phyloP scores from a whole-genome alignment of 2,888 invertebrate species.

The Drosophila recens region DNA sequence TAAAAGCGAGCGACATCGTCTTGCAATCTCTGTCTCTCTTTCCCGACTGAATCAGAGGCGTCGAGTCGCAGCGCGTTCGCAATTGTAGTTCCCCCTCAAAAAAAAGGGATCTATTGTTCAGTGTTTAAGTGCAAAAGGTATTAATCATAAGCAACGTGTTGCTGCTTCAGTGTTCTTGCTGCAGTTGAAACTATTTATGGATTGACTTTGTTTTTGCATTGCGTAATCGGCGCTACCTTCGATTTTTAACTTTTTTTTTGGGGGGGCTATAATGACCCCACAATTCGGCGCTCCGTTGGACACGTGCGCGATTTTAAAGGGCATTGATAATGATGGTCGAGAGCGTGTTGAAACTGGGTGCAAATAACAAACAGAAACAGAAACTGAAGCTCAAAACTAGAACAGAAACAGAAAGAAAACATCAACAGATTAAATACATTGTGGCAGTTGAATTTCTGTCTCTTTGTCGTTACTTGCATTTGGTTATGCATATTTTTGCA shows the following conservation, averaged over 20 bases:
- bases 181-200: conserved; percentile 1
- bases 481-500: conserved; percentile 9
- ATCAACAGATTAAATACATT: conserved; percentile 31
- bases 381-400: not conserved
- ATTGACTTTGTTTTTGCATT: not conserved
- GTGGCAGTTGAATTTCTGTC: not conserved
- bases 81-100: conserved; percentile 1
- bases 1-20: not conserved
- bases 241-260: conserved; percentile 19
- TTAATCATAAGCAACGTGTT: conserved; percentile 6
- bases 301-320: conserved; percentile 40
- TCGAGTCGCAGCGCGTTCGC: conserved; percentile 25
- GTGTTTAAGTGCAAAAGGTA: conserved; percentile 13
- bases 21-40: not conserved
- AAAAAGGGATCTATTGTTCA: conserved; percentile 32
- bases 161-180: conserved; percentile 9
- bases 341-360: conserved; percentile 8
- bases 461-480: not conserved
- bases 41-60: conserved; percentile 29
- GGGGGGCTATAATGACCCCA: conserved; percentile 6
- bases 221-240: conserved; percentile 15
- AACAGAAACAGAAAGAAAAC: conserved; percentile 6
- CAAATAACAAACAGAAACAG: conserved; percentile 6
- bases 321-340: conserved; percentile 33
- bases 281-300: conserved; percentile 6